Evolutionary conservation across 2,797 vertebrate species (phyloP).

Genomic region (Hippocampus kuda): DNA sequence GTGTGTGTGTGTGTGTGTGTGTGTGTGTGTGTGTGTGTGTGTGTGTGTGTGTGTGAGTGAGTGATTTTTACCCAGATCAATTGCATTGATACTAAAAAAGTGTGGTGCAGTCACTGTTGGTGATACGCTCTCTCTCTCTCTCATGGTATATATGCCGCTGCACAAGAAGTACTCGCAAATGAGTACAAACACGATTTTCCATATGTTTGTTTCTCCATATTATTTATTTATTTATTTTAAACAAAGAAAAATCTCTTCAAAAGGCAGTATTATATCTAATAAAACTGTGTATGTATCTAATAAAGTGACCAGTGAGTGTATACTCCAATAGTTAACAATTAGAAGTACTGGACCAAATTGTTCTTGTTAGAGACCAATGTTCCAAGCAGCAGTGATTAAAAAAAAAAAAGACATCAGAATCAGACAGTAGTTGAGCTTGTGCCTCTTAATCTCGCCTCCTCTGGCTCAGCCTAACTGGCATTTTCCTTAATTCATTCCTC

Average conservation of each 20-base stretch:
- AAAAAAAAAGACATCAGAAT: slow-evolving; percentile 32
- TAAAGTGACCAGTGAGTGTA: neutral
- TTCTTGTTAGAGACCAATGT: slow-evolving; percentile 35
- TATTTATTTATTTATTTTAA: no score
- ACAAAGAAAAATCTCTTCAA: neutral
- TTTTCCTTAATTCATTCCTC: slow-evolving; percentile 67
- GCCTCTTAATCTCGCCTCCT: slow-evolving; percentile 63
- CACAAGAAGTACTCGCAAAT: no score
- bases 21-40: no score
- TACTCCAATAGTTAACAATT: slow-evolving; percentile 3
- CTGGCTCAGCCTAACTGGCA: slow-evolving; percentile 65
- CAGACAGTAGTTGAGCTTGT: slow-evolving; percentile 44
- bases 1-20: no score
- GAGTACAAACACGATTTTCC: no score
- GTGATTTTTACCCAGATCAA: no score
- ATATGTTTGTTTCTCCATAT: no score
- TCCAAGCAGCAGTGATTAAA: slow-evolving; percentile 39
- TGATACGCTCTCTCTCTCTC: no score
- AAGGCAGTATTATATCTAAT: neutral
- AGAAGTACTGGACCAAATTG: neutral
- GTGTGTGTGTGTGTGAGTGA: no score
- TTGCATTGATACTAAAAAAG: no score
- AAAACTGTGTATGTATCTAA: neutral
- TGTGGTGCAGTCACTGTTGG: no score
- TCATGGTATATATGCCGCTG: no score